Base-by-base conservation (phyloP, 2,113 vertebrate genomes). In the Sapajus apella region DNA sequence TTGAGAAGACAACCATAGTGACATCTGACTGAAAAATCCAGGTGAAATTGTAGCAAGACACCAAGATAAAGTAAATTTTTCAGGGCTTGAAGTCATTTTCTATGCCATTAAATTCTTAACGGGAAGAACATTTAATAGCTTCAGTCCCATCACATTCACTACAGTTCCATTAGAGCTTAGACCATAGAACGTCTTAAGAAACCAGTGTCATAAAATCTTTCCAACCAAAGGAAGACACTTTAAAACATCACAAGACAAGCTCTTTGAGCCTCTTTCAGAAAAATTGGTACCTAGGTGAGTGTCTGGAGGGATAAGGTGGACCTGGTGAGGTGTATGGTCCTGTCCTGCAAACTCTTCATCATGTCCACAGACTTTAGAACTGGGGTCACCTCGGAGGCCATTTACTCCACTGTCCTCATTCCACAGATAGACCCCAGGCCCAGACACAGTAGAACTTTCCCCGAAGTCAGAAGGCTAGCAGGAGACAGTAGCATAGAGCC, bases 21-120 rank as follows among this genome's bases (percentile, higher is more conserved):
- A 75, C 23, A 75, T 43, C 23, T 50, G 83, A 75, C 80, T 35
- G 30, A 66, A 81, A 93, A 90, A 82, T 75, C n/a, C 58, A 76
- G 18, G 12, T 70, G 64, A 90, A 73, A 72, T 18, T 82, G 37
- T 32, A 82, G 25, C 30, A 82, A 70, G 18, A 64, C 58, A 88
- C n/a, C 18, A 45, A 45, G n/a, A 73, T 72, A 84, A 37, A 75
- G 17, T n/a, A 35, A 72, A 14, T n/a, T 76, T n/a, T 56, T 50
- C 77, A 84, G 50, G 30, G 32, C 75, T 81, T 68, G 27, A 81
- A 56, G 35, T 40, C 20, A 1, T 50, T 20, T 64, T 75, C 82
- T 89, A 68, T 90, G 68, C 82, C 61, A 7, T 82, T 87, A 52
- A 2, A 45, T 83, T 61, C 76, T 91, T 81, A 68, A 32, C 27